Conservation (phyloP, 2,797 vertebrate genomes). For the Valencia hispanica region DNA sequence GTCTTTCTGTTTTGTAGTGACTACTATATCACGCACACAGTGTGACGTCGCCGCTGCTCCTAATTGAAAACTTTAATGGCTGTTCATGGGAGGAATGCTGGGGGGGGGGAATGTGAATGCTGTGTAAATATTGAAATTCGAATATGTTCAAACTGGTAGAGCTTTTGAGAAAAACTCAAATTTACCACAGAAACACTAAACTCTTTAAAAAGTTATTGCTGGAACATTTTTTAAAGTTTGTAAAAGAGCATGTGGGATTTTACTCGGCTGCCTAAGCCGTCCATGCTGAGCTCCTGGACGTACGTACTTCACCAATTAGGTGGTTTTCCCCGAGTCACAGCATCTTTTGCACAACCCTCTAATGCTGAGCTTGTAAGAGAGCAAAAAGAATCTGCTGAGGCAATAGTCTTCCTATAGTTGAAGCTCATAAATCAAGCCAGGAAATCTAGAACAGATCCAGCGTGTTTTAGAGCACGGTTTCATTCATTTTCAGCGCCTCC, state of each 20-base stretch:
- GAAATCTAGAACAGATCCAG: slow-evolving; percentile 22
- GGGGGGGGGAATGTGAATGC: too few species aligned
- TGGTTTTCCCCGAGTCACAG: not conserved
- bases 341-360: not conserved
- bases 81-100: too few species aligned
- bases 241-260: not conserved
- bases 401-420: not conserved
- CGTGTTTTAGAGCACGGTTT: slow-evolving; percentile 5
- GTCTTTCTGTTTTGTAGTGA: too few species aligned
- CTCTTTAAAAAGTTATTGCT: not conserved
- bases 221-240: not conserved
- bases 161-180: too few species aligned
- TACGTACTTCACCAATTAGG: not conserved
- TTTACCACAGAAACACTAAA: not conserved
- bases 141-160: too few species aligned
- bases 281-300: slow-evolving; percentile 1
- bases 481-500: not conserved
- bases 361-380: not conserved
- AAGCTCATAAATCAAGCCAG: slow-evolving; percentile 18
- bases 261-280: not conserved
- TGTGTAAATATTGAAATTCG: too few species aligned
- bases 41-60: too few species aligned
- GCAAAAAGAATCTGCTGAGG: slow-evolving; percentile 1
- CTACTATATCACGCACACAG: too few species aligned
- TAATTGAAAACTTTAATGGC: too few species aligned